Evolutionary conservation across 2,113 vertebrate species (phyloP), one percentile per base, ranked within the genome.

Genomic region (Athene noctua): DNA sequence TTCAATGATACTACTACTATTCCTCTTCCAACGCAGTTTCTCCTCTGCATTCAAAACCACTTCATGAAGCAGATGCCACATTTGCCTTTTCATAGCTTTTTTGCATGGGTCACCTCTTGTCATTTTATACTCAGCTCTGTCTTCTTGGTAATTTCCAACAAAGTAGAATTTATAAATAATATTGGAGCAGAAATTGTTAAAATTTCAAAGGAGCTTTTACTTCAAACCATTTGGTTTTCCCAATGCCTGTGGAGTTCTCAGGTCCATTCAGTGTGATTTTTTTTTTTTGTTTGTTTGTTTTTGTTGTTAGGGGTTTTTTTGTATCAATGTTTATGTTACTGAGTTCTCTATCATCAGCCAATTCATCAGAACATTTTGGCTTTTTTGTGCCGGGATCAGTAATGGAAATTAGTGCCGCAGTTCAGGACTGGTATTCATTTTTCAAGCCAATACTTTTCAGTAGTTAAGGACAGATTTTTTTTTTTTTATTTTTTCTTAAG

Each of bases 291-390:
- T 51, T 49, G 8, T 49, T 25, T 51, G 22, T 51, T 51, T 25
- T 11, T 25, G 23, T 14, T 51, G 20, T 49, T 49, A 22, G 15
- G 44, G 44, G 44, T 21, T 54, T 61, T 20, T 63, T 70, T 58
- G 10, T 49, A 32, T 74, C 0, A 0, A 0, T 68, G 16, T 79
- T 83, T 42, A 30, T 59, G 14, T 54, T 75, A 14, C n/a, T 2
- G 3, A 79, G 32, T 80, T 85, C 32, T n/a, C 0, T 8, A 32
- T 49, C 13, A 49, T 61, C 13, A 46, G 3, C 44, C 80, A 57
- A 86, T 73, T 57, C 3, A 29, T 58, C 38, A 54, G 27, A 80
- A 15, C 13, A 10, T 62, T 84, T 62, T 65, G 54, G 25, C n/a
- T 65, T 34, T 36, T 75, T 79, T 38, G 13, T 88, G 49, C 26